Percentiles rank a stretch among this genome's conserved stretches.
phyloP scores from a whole-genome alignment of 2,797 vertebrate genomes.

The Malurus leucopterus region DNA sequence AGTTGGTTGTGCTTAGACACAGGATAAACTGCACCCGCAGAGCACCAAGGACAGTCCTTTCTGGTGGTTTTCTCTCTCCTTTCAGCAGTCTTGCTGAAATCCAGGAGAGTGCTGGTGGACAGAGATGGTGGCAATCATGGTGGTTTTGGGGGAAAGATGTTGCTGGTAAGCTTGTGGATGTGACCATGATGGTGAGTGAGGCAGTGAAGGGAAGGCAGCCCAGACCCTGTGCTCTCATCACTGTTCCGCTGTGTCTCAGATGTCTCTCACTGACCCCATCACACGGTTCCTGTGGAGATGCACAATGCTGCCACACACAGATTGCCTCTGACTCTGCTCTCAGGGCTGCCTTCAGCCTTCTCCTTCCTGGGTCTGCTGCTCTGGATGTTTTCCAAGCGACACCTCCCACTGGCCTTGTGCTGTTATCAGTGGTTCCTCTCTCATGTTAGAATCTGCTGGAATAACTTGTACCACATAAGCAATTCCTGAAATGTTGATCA shows the following conservation, averaged over 20 bases:
- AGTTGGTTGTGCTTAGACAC: background rate
- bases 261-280: background rate
- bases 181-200: background rate
- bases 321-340: background rate
- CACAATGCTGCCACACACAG: background rate
- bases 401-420: background rate
- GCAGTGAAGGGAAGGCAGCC: background rate
- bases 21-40: background rate
- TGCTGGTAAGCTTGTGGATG: background rate
- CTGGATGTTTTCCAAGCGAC: background rate
- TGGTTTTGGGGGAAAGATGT: background rate
- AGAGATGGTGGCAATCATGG: background rate
- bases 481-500: background rate
- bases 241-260: background rate
- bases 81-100: background rate
- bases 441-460: background rate
- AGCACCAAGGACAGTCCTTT: background rate
- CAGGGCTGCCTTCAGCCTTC: background rate
- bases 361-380: background rate
- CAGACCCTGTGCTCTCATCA: background rate
- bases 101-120: background rate
- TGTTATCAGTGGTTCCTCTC: background rate
- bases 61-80: background rate
- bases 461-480: background rate
- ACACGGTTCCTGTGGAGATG: background rate